Conservation (phyloP, 1,140 invertebrate species). For the Latrodectus geometricus region DNA sequence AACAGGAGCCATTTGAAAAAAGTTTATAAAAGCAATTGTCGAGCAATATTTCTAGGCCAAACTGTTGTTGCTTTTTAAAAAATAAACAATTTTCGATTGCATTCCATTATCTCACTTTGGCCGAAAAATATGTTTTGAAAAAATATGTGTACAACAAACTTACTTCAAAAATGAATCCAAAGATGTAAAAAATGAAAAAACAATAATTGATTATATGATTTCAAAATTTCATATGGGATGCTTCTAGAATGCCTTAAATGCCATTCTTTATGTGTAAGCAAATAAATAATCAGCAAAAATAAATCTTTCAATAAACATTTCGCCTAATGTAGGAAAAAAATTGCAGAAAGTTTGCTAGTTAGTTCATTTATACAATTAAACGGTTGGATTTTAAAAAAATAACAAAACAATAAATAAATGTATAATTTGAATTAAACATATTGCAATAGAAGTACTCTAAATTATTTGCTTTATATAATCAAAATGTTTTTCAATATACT, state of each 20-base stretch:
- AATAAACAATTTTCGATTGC: background rate
- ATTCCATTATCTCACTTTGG: conserved; percentile 50
- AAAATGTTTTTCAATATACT: no score
- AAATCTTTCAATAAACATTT: conserved; percentile 10
- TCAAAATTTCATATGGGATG: conserved; percentile 13
- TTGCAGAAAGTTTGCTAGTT: background rate
- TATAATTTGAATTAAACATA: background rate
- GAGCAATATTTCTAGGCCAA: background rate
- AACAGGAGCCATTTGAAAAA: conserved; percentile 57
- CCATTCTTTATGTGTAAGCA: conserved; percentile 36
- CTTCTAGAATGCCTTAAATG: conserved; percentile 60
- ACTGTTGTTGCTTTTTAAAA: background rate
- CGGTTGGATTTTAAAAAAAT: background rate
- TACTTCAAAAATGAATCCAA: conserved; percentile 46
- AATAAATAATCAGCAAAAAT: background rate
- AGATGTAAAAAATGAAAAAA: conserved; percentile 37
- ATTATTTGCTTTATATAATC: no score
- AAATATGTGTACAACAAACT: background rate
- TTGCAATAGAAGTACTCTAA: no score
- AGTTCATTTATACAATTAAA: background rate
- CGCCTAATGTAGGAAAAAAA: background rate
- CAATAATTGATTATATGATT: background rate
- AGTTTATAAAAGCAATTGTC: conserved; percentile 8
- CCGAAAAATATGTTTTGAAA: background rate
- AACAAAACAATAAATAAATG: background rate